Evolutionary conservation across 2,888 invertebrate species (phyloP), one percentile per base, ranked within the genome.

Genomic region (Dasypogon diadema): DNA sequence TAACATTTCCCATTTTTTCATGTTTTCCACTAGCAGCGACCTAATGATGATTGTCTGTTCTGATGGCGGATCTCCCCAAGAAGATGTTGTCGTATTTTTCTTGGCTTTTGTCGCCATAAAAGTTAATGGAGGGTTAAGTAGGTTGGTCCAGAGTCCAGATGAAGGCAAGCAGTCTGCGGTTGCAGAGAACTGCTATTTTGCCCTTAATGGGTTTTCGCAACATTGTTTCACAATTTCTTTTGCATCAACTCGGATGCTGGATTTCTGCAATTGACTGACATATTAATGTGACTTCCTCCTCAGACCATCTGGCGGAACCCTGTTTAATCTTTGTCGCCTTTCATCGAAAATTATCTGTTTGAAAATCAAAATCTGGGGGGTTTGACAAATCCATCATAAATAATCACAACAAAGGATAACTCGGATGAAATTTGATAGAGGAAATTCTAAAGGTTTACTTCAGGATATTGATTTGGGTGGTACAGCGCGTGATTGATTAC

Each of bases 401-500:
- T 73, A 73, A 73, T 72, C 72, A 73, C 72, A 73, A 73, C 72
- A 73, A 73, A 42, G 56, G 56, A 73, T 16, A 65, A 65, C 14
- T 48, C 26, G 14, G 22, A 14, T 16, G 48, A 5, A n/a, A 48
- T 65, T 46, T 65, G 65, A 42, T 46, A 12, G 46, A 12, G 21
- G 46, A 65, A 65, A 14, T 46, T 4, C 6, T 22, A 6, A 46
- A 65, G 46, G 46, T 18, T 46, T 65, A 37, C 46, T 6, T 12
- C 12, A 12, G 10, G 2, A 12, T 12, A 42, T 12, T 12, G 42
- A 42, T 42, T 42, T 42, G 42, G 42, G 42, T 12, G 42, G 6
- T 42, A 12, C 42, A 12, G 3, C 10, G 8, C 2, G 3, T 42
- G 42, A 42, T 42, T 42, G 42, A 42, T 42, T 42, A 12, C n/a